Base-by-base conservation (phyloP, 2,113 vertebrate species). In the Regulus satrapa region DNA sequence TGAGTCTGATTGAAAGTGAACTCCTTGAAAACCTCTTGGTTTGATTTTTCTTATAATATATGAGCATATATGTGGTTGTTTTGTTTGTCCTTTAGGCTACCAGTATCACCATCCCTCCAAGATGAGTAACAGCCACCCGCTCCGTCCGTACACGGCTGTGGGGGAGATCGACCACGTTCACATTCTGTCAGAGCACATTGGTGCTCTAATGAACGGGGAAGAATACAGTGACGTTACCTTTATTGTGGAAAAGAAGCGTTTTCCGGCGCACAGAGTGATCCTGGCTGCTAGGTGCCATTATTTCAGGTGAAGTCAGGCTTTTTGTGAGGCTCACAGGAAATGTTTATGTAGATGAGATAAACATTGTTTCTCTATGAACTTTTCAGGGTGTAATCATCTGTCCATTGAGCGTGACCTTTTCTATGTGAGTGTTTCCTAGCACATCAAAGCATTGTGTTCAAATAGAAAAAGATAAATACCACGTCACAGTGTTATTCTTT, bases 201-300 rank as follows among this genome's bases (percentile, higher is more conserved):
- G 99, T 20, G 99, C 98, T 26, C 98, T 99, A 77, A 98, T 99
- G 94, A 98, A 99, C 5, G 99, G 98, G 3, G 99, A 99, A 88
- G 99, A 99, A 73, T 99, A 99, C 89, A 99, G 99, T 16, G 99
- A 99, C 2, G 99, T 99, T 95, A 99, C 99, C 52, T 99, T 99
- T 86, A 97, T 99, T 29, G 99, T 99, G 97, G 99, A 99, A 96
- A 99, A 99, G 97, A 99, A 99, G 93, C 98, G 98, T 17, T 99
- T 99, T 96, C 98, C 99, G 0, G 99, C 99, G 7, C 99, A 99
- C 97, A 98, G 99, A 75, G 99, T 99, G 81, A 99, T 99, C 96
- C 98, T 99, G 97, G 99, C 99, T 56, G 99, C 99, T 10, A 98
- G 99, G 51, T 99, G 99, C 92, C 99, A 99, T 79, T 99, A 99